Base-by-base conservation (phyloP, 2,113 vertebrate species). In the Athene noctua region DNA sequence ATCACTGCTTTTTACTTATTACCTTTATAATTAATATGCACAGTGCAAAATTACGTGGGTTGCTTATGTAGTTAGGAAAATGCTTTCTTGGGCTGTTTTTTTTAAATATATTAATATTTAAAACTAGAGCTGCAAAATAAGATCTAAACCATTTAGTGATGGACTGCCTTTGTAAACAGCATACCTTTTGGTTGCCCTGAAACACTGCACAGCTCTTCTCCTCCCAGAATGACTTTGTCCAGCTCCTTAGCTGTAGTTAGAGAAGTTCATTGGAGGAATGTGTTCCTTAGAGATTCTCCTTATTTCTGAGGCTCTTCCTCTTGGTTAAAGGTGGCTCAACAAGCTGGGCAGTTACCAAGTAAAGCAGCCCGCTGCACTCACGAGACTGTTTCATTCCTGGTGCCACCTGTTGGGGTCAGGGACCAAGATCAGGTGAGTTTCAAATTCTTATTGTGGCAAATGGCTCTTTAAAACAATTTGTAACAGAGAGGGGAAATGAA, bases 91-190 rank as follows among this genome's bases (percentile, higher is more conserved):
- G 96, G 93, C 96, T 97, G 68, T 96, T 74, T 25, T 63, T n/a
- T 34, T 34, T 19, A 20, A 38, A 38, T 38, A 36, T 66, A 86
- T 97, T 96, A 94, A 93, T 96, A 79, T 81, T 94, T 96, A 86
- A 97, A 77, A 86, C 91, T 92, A 97, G 95, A 96, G 97, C 98
- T 98, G 98, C 98, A 98, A 98, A 98, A 98, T 89, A 98, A 98
- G 97, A 98, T 97, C 97, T 97, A 97, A 98, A 97, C 97, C 81
- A 94, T 95, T 97, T 96, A 51, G 68, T 72, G 70, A 93, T 81
- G 94, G 97, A 97, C 96, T 97, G 86, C 96, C 93, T 96, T 73
- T 96, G 95, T 77, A 65, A 94, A 82, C 40, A 86, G 89, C 84
- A 71, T 68, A 94, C 89, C 87, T 94, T 95, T 94, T 91, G 92